phyloP scores from a whole-genome alignment of 2,888 invertebrate genomes.

The Alcis repandata region DNA sequence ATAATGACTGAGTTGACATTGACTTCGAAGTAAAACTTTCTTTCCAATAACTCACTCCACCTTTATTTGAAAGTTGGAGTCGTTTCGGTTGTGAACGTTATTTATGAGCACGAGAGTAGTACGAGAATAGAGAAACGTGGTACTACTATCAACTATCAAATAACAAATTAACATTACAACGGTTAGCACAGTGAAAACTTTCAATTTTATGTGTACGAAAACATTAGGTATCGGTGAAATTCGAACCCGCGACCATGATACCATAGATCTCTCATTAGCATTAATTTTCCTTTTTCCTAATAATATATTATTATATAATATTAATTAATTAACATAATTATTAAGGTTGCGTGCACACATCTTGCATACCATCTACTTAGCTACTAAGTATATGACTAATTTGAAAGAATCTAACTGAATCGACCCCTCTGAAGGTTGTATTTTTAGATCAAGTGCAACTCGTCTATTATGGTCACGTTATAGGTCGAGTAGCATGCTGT shows the following conservation, averaged over 20 bases:
- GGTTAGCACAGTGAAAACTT: background rate
- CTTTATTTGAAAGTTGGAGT: constrained; percentile 16
- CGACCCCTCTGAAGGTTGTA: constrained; percentile 39
- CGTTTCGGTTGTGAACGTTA: background rate
- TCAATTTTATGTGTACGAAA: too few species aligned
- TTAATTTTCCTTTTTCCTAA: too few species aligned
- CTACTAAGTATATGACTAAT: background rate
- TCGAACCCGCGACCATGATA: too few species aligned
- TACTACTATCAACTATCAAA: background rate
- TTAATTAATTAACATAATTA: too few species aligned
- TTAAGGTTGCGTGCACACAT: background rate
- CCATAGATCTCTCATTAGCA: too few species aligned
- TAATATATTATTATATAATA: too few species aligned
- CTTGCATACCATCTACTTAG: background rate
- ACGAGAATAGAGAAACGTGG: constrained; percentile 7
- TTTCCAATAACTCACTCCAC: constrained; percentile 4
- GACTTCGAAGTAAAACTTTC: constrained; percentile 14
- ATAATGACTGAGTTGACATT: constrained; percentile 3
- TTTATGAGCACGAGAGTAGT: constrained; percentile 3
- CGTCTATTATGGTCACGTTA: constrained; percentile 38
- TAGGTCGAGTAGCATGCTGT: constrained; percentile 43
- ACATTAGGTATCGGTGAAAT: too few species aligned
- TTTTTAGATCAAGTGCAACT: constrained; percentile 47
- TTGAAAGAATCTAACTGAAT: constrained; percentile 34
- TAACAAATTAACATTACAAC: background rate